These are phyloP conservation scores for Gymnocheta viridis DNA, from an alignment of 2,888 invertebrate genomes.

Conservation along the genomic window DNA sequence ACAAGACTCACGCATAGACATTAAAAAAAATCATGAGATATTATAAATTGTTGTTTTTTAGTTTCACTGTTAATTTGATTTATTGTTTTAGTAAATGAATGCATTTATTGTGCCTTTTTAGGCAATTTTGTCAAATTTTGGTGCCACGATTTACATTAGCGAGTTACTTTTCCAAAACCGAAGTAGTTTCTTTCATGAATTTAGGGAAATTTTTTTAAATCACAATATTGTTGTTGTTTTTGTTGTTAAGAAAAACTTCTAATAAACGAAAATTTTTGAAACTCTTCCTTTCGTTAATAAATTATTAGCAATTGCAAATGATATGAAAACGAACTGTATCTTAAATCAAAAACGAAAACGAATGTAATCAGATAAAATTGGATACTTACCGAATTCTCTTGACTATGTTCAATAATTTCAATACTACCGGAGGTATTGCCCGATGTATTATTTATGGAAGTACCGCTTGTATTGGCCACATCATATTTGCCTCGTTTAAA, in stretches of 20 bases:
- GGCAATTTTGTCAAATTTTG: no score
- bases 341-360: conserved; percentile 5
- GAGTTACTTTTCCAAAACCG: no score
- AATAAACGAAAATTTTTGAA: neutral
- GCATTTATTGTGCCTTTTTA: no score
- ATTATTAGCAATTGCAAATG: conserved; percentile 25
- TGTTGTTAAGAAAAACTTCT: neutral
- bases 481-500: conserved; percentile 94
- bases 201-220: no score
- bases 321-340: conserved; percentile 13
- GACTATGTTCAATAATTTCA: conserved; percentile 82
- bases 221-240: neutral
- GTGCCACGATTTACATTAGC: no score
- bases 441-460: conserved; percentile 79
- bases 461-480: conserved; percentile 79
- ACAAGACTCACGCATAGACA: no score
- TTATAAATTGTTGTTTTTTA: no score
- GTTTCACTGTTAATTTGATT: no score
- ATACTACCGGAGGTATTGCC: conserved; percentile 81
- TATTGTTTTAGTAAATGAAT: no score
- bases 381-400: conserved; percentile 82
- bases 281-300: neutral
- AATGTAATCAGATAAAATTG: neutral
- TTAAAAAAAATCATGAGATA: no score
- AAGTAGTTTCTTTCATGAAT: no score